Percentiles rank a stretch among this genome's conserved stretches.
Evolutionary conservation across 2,113 vertebrate genomes (phyloP).

Genomic region (Myxocyprinus asiaticus): DNA sequence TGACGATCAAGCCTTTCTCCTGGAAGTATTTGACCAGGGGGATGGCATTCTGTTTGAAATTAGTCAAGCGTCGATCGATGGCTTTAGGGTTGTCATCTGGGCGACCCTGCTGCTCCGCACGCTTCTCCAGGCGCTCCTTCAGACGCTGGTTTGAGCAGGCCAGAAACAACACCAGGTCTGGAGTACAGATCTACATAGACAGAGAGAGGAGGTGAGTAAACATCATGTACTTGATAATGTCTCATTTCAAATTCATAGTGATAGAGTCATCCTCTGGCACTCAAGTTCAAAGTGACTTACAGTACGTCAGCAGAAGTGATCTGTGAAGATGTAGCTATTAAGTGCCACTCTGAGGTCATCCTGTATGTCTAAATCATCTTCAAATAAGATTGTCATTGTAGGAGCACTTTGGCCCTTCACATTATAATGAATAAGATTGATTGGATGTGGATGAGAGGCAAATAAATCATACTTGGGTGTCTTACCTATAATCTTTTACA

Average conservation of each 20-base stretch:
- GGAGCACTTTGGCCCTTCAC: not conserved
- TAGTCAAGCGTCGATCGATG: slow-evolving; percentile 89
- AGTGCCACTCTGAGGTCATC: not conserved
- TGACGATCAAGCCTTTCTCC: slow-evolving; percentile 92
- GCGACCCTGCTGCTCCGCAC: slow-evolving; percentile 91
- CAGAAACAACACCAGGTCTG: slow-evolving; percentile 95
- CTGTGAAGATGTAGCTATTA: not conserved
- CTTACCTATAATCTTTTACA: not conserved
- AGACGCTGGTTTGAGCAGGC: slow-evolving; percentile 89
- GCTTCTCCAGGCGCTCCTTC: slow-evolving; percentile 89
- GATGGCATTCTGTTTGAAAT: slow-evolving; percentile 94
- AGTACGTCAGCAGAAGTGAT: not conserved
- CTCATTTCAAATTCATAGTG: not conserved
- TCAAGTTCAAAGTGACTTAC: not conserved
- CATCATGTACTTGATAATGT: not conserved
- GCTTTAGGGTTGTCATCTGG: slow-evolving; percentile 97
- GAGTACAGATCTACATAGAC: slow-evolving; percentile 88
- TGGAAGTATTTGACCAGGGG: slow-evolving; percentile 97
- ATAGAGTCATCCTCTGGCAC: too few relatives aligned
- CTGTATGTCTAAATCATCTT: not conserved
- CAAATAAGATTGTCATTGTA: not conserved
- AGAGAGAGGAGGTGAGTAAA: not conserved
- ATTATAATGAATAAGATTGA: not conserved
- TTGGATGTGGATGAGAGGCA: not conserved
- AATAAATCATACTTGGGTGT: not conserved